A percentile compares a stretch with the other conserved stretches of the same genome.
These are phyloP conservation scores for Plebejus melissa DNA, from an alignment of 2,888 invertebrate genomes.

Conservation along the genomic window DNA sequence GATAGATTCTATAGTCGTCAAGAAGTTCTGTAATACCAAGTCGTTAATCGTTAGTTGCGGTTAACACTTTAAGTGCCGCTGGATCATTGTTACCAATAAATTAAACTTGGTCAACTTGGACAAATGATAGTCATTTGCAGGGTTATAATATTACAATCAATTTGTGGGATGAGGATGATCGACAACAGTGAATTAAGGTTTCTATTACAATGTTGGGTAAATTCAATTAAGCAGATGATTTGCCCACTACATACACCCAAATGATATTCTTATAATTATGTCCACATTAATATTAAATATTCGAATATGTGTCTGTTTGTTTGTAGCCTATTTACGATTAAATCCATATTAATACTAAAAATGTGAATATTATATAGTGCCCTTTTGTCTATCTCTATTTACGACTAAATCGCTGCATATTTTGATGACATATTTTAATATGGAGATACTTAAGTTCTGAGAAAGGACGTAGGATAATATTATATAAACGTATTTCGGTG, in stretches of 20 bases:
- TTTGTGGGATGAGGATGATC: conserved; percentile 30
- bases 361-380: too few species aligned
- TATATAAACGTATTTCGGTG: too few species aligned
- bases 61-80: conserved; percentile 67
- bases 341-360: too few species aligned
- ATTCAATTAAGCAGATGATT: background rate
- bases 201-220: conserved; percentile 3
- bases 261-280: too few species aligned
- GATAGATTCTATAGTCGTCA: background rate
- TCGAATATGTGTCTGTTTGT: too few species aligned
- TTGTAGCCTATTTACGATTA: too few species aligned
- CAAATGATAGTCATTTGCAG: conserved; percentile 49
- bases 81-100: conserved; percentile 47
- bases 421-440: too few species aligned
- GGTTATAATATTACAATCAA: conserved; percentile 35
- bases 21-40: conserved; percentile 1
- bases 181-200: conserved; percentile 24
- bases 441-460: too few species aligned
- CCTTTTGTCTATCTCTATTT: too few species aligned
- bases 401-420: too few species aligned
- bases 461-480: too few species aligned
- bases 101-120: conserved; percentile 48
- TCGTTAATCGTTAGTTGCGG: conserved; percentile 35
- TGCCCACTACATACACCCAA: background rate
- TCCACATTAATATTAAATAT: too few species aligned